Conservation (phyloP, 2,797 vertebrate species). For the Stomatorhinus walkeri region DNA sequence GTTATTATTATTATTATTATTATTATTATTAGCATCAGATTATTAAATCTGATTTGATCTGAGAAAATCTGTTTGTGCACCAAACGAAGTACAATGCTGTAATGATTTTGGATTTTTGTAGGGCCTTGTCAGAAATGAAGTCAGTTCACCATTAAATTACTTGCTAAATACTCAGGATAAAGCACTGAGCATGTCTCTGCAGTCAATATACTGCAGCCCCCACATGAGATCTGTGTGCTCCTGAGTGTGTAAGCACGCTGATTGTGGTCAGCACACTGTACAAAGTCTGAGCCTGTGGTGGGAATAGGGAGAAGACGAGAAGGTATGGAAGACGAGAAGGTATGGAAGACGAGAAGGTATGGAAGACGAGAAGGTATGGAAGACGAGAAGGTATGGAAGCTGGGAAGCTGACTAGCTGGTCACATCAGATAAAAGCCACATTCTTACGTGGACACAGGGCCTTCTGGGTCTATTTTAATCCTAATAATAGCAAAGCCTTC, state of each 20-base stretch:
- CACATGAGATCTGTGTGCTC: not conserved
- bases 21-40: not conserved
- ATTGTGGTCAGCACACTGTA: not conserved
- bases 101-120: not conserved
- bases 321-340: not conserved
- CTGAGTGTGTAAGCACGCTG: not conserved
- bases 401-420: not conserved
- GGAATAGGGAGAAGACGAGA: not conserved
- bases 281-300: not conserved
- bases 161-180: not conserved
- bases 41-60: not conserved
- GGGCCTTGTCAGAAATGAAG: not conserved
- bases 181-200: not conserved
- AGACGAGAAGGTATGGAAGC: not conserved
- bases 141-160: not conserved
- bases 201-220: not conserved
- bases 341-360: not conserved
- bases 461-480: not conserved
- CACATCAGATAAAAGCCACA: not conserved
- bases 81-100: not conserved
- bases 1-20: not conserved
- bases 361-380: not conserved
- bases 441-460: not conserved
- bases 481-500: not conserved
- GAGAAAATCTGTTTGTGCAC: not conserved